Evolutionary conservation across 2,113 vertebrate genomes (phyloP).

Genomic region (Orthonyx spaldingii): DNA sequence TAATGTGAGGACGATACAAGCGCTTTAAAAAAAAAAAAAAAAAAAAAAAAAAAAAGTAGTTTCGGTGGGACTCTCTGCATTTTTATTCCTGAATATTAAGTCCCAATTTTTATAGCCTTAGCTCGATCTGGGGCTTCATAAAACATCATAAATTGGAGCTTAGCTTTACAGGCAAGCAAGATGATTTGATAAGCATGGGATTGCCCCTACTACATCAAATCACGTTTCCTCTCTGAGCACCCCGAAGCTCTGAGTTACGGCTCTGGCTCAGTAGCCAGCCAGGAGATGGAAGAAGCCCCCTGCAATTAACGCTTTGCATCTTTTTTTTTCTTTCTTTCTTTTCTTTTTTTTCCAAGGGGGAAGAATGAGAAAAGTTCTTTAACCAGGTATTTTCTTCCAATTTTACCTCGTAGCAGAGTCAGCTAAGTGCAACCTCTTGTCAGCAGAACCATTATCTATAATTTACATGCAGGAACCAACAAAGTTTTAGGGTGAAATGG

Average conservation of each 20-base stretch:
- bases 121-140: conserved; percentile 48
- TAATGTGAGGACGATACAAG: background rate
- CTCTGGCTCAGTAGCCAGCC: background rate
- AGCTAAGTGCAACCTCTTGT: background rate
- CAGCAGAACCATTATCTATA: background rate
- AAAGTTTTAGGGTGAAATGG: conserved; percentile 32
- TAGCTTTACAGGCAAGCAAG: conserved; percentile 29
- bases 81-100: conserved; percentile 60
- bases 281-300: background rate
- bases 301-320: conserved; percentile 21
- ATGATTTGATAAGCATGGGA: conserved; percentile 45
- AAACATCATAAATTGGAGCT: conserved; percentile 46
- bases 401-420: background rate
- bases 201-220: conserved; percentile 42
- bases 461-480: conserved; percentile 44
- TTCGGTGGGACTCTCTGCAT: background rate
- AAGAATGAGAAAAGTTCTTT: background rate
- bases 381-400: conserved; percentile 1
- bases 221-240: background rate
- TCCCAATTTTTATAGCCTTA: conserved; percentile 50
- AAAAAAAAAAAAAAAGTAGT: background rate
- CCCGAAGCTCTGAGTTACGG: background rate
- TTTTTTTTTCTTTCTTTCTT: background rate
- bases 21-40: background rate
- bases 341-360: background rate